Evolutionary conservation across 2,797 vertebrate species (phyloP), one percentile per base, ranked within the genome.

Genomic region (Aplochiton taeniatus): DNA sequence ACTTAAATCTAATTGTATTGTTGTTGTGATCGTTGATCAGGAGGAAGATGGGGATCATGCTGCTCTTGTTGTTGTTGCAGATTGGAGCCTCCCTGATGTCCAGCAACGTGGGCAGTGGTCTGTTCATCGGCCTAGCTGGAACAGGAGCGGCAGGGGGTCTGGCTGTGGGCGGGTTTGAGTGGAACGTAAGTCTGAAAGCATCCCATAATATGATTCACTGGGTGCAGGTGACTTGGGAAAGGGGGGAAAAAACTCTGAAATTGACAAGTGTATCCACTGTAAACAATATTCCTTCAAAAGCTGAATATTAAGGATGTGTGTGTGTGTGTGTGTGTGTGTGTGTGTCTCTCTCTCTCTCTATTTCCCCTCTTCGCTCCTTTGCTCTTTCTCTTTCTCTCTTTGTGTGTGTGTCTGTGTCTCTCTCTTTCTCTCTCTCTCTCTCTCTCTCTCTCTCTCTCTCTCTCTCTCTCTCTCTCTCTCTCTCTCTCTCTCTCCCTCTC

Each of bases 31-130:
- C 16, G 6, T 18, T 45, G 16, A 50, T 53, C 58, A 66, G 11
- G 61, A 57, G 53, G 58, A 63, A 11, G 12, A 10, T 1, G 41
- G 45, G 59, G 17, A 46, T 65, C 54, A 16, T 58, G 50, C 31
- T 46, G 42, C 11, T 75, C 57, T 54, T 67, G 44, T 70, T 17
- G 4, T 68, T 71, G 14, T 65, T 18, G 83, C 91, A 99, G 97
- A 98, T 98, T 0, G 96, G 97, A 61, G 96, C 97, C 4, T 99
- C 96, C 42, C 83, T 98, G 74, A 96, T 99, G 96, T 98, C 96
- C 65, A 98, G 94, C 79, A 97, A 98, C 0, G 95, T 99, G 76
- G 97, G 96, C 83, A 98, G 96, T 3, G 95, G 96, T 1, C 84
- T 97, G 13, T 95, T 98, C 79, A 92, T 98, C 0, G 95, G 96